These are phyloP conservation scores for Poeciliopsis infans DNA, from an alignment of 2,797 vertebrate species.

Conservation along the genomic window DNA sequence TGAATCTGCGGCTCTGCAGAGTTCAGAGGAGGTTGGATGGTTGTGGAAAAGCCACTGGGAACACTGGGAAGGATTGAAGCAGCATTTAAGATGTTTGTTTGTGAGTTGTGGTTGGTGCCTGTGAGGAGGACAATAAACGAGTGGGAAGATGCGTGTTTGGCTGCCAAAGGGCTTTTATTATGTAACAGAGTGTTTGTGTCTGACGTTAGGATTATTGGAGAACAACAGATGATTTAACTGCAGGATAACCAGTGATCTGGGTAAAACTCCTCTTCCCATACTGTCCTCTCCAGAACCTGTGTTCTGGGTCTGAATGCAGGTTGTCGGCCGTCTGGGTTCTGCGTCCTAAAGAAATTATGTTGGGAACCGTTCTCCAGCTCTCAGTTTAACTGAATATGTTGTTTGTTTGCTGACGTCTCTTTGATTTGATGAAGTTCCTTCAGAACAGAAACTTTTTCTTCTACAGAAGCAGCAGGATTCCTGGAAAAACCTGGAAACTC, in stretches of 20 bases:
- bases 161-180: conserved; percentile 37
- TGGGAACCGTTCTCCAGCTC: background rate
- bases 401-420: background rate
- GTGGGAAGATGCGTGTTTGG: conserved; percentile 20
- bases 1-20: background rate
- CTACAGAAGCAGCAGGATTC: background rate
- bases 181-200: conserved; percentile 37
- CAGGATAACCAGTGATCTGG: background rate
- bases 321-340: too few species aligned
- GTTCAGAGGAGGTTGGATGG: background rate
- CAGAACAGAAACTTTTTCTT: background rate
- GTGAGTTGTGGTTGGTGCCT: conserved; percentile 3
- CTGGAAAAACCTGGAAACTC: background rate
- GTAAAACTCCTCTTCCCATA: background rate
- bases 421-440: background rate
- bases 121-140: background rate
- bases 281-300: background rate
- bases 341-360: background rate
- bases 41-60: conserved; percentile 25
- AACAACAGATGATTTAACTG: conserved; percentile 2
- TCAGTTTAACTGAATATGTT: background rate
- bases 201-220: conserved; percentile 14
- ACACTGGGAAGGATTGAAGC: conserved; percentile 7
- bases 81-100: conserved; percentile 29
- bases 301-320: background rate